A percentile compares a stretch with the other conserved stretches of the same genome.
Evolutionary conservation across 2,113 vertebrate species (phyloP).

Genomic region (Antechinus stuartii): DNA sequence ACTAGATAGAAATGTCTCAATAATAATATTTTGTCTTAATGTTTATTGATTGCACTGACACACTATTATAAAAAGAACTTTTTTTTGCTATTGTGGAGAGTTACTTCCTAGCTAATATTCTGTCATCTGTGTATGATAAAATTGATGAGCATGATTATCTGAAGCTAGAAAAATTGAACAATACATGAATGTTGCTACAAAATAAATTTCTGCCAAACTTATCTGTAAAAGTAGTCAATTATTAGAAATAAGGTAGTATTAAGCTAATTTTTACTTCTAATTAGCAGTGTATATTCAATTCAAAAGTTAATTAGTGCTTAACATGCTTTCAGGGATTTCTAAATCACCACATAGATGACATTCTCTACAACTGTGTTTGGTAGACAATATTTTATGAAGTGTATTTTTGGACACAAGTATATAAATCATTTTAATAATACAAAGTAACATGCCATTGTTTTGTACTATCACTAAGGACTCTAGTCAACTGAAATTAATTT

Average conservation of each 20-base stretch:
- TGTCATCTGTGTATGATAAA: slow-evolving; percentile 42
- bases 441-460: slow-evolving; percentile 55
- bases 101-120: slow-evolving; percentile 48
- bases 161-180: slow-evolving; percentile 43
- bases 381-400: slow-evolving; percentile 57
- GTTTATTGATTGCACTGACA: slow-evolving; percentile 28
- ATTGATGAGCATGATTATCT: slow-evolving; percentile 56
- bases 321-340: slow-evolving; percentile 18
- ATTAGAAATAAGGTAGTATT: slow-evolving; percentile 56
- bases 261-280: slow-evolving; percentile 40
- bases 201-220: slow-evolving; percentile 49
- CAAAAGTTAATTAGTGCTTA: slow-evolving; percentile 43
- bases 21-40: slow-evolving; percentile 4
- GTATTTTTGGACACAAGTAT: slow-evolving; percentile 15
- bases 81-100: background rate
- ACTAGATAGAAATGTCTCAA: slow-evolving; percentile 7
- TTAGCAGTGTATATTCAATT: slow-evolving; percentile 33
- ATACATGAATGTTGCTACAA: slow-evolving; percentile 16
- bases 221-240: slow-evolving; percentile 57
- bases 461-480: background rate
- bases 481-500: slow-evolving; percentile 51
- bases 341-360: slow-evolving; percentile 44
- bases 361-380: slow-evolving; percentile 42
- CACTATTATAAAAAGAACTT: slow-evolving; percentile 13
- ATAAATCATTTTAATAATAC: slow-evolving; percentile 60